Percentiles rank a stretch among this genome's conserved stretches.
Evolutionary conservation across 2,888 invertebrate species (phyloP).

Genomic region (Conus canariensis): DNA sequence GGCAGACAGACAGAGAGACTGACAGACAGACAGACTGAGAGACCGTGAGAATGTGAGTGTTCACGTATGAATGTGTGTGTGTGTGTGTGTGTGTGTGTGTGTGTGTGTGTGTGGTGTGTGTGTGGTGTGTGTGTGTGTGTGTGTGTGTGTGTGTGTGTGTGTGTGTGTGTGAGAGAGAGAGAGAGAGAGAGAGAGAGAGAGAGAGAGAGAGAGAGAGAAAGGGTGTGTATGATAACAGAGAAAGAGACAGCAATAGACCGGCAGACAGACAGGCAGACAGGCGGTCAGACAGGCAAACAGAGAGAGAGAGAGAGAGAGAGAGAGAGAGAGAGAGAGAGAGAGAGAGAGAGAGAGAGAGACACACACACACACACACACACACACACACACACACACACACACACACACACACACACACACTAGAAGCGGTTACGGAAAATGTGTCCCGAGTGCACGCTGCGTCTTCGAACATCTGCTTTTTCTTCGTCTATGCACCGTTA

Average conservation of each 20-base stretch:
- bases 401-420: too few species aligned
- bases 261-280: not conserved
- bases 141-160: too few species aligned
- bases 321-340: slow-evolving; percentile 18
- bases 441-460: too few species aligned
- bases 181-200: slow-evolving; percentile 14
- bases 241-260: not conserved
- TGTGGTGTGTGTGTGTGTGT: too few species aligned
- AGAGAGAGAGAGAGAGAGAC: not conserved
- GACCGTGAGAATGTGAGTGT: too few species aligned
- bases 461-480: too few species aligned
- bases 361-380: not conserved
- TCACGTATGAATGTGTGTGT: too few species aligned
- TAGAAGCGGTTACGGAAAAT: too few species aligned
- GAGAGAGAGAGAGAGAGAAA: not conserved
- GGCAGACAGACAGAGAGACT: not conserved
- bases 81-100: too few species aligned
- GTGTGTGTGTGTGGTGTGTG: too few species aligned
- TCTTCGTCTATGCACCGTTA: too few species aligned
- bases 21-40: not conserved
- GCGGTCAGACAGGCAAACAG: not conserved
- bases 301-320: slow-evolving; percentile 18
- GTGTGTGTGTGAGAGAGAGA: not conserved
- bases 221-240: not conserved
- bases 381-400: too few species aligned